Evolutionary conservation across 2,888 invertebrate genomes (phyloP), one percentile per base, ranked within the genome.

Genomic region (Limnephilus lunatus): DNA sequence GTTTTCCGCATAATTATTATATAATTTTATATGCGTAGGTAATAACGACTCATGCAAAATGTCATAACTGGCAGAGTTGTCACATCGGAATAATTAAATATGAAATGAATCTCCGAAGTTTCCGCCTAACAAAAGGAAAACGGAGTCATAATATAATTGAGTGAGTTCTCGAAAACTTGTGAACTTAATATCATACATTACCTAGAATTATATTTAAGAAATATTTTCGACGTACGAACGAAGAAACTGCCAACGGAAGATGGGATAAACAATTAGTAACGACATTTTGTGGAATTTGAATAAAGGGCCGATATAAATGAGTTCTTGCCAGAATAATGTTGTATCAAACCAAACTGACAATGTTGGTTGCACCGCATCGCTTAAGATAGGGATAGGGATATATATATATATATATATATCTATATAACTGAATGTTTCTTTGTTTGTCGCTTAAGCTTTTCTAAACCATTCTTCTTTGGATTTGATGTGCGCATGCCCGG

Each of bases 41-140:
- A 68, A 68, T 68, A 68, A 68, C 68, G 68, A 82, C 2, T 82
- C 82, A 15, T 82, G 82, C 82, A 82, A 82, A 82, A 82, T 32
- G 82, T 32, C 82, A 31, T 32, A 86, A 86, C 44, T 86, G 86
- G 44, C 44, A n/a, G 86, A 44, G 44, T 86, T 86, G 39, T 48
- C 86, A 86, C n/a, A 32, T 32, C 19, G 48, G n/a, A 86, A n/a
- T 39, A 86, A 86, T 86, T 86, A 86, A 86, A 86, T 86, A 86
- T 53, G 48, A 86, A 86, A 39, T 35, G 48, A 86, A 86, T 86
- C 48, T 53, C 2, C 44, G 15, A 86, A 86, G 44, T 86, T 86
- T 86, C 30, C 44, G n/a, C 39, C 48, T 48, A 44, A 48, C 86
- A 86, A 48, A 86, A 86, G 86, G 35, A 86, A 44, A 86, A 44